Evolutionary conservation across 1,140 invertebrate species (phyloP).

Genomic region (Hylaeus anthracinus): DNA sequence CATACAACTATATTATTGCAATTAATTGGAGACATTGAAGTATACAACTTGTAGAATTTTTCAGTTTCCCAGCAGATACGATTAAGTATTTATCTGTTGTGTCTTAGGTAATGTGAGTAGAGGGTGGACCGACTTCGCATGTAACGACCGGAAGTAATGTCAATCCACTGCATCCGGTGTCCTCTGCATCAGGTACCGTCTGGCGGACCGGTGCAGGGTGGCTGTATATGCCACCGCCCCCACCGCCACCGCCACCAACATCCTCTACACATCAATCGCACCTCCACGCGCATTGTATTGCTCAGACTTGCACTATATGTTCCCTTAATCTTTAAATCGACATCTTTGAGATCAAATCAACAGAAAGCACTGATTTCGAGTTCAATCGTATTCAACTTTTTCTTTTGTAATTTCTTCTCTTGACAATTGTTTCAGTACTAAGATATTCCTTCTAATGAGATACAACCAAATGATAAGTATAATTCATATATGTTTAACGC

Average conservation of each 20-base stretch:
- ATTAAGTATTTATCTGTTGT: not conserved
- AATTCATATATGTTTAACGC: no score
- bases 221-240: constrained; percentile 67
- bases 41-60: not conserved
- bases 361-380: not conserved
- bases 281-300: constrained; percentile 76
- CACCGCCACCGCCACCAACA: constrained; percentile 53
- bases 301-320: constrained; percentile 81
- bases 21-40: no score
- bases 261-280: constrained; percentile 70
- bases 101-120: constrained; percentile 83
- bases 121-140: constrained; percentile 78
- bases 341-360: not conserved
- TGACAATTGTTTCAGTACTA: not conserved
- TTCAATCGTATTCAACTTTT: not conserved
- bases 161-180: constrained; percentile 62
- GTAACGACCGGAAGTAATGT: constrained; percentile 67
- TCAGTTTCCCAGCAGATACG: not conserved
- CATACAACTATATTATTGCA: no score
- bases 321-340: constrained; percentile 78
- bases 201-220: constrained; percentile 66
- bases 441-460: not conserved
- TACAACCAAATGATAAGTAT: not conserved
- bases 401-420: not conserved
- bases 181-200: constrained; percentile 55